Percentiles rank a stretch among this genome's conserved stretches.
phyloP scores from a whole-genome alignment of 1,140 invertebrate species.

The Lasaia peninsularis region DNA sequence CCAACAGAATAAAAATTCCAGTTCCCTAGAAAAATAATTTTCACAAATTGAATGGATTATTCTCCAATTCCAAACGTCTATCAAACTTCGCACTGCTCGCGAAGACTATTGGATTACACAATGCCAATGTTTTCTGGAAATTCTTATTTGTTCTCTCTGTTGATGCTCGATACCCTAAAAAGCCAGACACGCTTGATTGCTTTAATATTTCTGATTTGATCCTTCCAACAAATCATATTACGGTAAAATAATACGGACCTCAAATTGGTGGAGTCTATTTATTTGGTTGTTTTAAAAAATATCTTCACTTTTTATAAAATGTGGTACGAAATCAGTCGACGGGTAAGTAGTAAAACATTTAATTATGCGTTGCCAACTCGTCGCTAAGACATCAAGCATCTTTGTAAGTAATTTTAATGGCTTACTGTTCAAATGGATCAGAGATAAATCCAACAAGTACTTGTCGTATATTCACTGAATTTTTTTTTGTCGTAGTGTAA shows the following conservation, averaged over 20 bases:
- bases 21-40: slow-evolving; percentile 1
- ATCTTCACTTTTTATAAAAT: no score
- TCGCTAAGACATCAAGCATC: no score
- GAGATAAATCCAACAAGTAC: no score
- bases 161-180: slow-evolving; percentile 6
- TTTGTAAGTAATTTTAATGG: no score
- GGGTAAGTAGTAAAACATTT: no score
- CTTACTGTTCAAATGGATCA: no score
- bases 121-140: slow-evolving; percentile 9
- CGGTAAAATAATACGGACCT: not conserved
- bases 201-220: slow-evolving; percentile 10
- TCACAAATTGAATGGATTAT: slow-evolving; percentile 10
- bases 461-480: no score
- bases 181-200: slow-evolving; percentile 3
- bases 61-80: slow-evolving; percentile 10
- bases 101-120: slow-evolving; percentile 8
- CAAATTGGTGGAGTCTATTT: not conserved
- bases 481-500: no score
- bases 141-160: slow-evolving; percentile 3
- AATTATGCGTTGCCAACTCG: no score
- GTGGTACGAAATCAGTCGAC: no score
- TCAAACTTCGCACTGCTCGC: slow-evolving; percentile 9
- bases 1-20: not conserved
- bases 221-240: not conserved
- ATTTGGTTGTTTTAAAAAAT: not conserved